These are phyloP conservation scores for Leptoteleia sp. DNA, from an alignment of 1,140 invertebrate genomes.

Conservation along the genomic window DNA sequence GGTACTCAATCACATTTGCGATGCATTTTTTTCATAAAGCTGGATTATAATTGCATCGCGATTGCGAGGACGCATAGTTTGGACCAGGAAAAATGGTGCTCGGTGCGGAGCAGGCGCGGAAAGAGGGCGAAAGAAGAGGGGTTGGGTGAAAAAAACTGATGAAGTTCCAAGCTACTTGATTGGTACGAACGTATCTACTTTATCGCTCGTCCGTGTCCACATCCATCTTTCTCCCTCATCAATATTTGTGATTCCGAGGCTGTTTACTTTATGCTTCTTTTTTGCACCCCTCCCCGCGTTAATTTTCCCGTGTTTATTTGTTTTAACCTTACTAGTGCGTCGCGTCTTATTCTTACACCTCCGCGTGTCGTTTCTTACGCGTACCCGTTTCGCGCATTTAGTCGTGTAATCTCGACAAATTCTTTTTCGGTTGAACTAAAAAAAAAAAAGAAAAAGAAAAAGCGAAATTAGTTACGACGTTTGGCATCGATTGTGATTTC, in stretches of 20 bases:
- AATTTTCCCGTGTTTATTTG: too few relatives aligned
- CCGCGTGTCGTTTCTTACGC: too few relatives aligned
- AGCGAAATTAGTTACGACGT: too few relatives aligned
- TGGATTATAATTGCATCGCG: conserved; percentile 82
- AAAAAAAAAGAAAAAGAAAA: too few relatives aligned
- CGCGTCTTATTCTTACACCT: too few relatives aligned
- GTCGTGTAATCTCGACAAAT: too few relatives aligned
- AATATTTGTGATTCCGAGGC: conserved; percentile 50
- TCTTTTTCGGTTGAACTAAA: too few relatives aligned
- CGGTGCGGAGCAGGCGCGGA: conserved; percentile 63
- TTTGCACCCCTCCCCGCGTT: too few relatives aligned
- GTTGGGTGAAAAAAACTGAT: conserved; percentile 78
- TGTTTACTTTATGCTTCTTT: too few relatives aligned
- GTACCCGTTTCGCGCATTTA: too few relatives aligned
- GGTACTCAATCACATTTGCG: conserved; percentile 81
- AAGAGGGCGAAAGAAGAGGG: conserved; percentile 64
- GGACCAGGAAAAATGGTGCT: conserved; percentile 76
- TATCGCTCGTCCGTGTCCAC: conserved; percentile 77
- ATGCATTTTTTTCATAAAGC: conserved; percentile 82
- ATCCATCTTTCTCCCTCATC: conserved; percentile 62
- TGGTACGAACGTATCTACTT: conserved; percentile 80
- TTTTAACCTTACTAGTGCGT: too few relatives aligned
- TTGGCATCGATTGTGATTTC: too few relatives aligned
- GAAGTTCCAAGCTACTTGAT: conserved; percentile 81
- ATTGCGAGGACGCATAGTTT: conserved; percentile 75